Percentiles rank a stretch among this genome's conserved stretches.
Conservation (phyloP, 1,140 invertebrate genomes). For the Anthonomus grandis region DNA sequence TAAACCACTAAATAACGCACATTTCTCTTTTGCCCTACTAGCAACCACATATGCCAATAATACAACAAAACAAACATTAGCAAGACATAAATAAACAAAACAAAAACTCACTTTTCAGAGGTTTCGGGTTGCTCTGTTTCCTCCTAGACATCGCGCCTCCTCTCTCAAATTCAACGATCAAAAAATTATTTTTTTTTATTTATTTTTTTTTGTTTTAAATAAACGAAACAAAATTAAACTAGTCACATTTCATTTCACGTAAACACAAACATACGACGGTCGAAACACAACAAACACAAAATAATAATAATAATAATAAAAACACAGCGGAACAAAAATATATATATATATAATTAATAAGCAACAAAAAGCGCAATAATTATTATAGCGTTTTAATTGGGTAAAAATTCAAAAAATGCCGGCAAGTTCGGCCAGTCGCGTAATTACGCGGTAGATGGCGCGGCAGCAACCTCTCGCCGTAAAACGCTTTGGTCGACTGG, state of each 20-base stretch:
- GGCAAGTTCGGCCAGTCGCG: slow-evolving; percentile 32
- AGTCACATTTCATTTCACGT: slow-evolving; percentile 40
- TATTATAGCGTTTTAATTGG: slow-evolving; percentile 21
- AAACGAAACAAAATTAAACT: slow-evolving; percentile 18
- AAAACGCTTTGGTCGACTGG: slow-evolving; percentile 23
- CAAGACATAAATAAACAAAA: slow-evolving; percentile 7
- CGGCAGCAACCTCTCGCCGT: slow-evolving; percentile 16
- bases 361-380: background rate
- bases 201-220: too few relatives aligned
- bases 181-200: too few relatives aligned
- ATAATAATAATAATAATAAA: slow-evolving; percentile 25
- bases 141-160: slow-evolving; percentile 54
- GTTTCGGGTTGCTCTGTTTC: slow-evolving; percentile 62
- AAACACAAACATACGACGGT: slow-evolving; percentile 22
- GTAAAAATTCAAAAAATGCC: slow-evolving; percentile 20
- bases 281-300: slow-evolving; percentile 17
- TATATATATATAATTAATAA: too few relatives aligned
- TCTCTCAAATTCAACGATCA: background rate
- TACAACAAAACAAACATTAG: background rate
- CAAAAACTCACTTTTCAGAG: slow-evolving; percentile 57
- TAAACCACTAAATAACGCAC: background rate
- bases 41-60: background rate
- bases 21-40: background rate
- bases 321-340: slow-evolving; percentile 3
- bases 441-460: slow-evolving; percentile 20